phyloP scores from a whole-genome alignment of 2,113 vertebrate genomes.

The Sceloporus tristichus region DNA sequence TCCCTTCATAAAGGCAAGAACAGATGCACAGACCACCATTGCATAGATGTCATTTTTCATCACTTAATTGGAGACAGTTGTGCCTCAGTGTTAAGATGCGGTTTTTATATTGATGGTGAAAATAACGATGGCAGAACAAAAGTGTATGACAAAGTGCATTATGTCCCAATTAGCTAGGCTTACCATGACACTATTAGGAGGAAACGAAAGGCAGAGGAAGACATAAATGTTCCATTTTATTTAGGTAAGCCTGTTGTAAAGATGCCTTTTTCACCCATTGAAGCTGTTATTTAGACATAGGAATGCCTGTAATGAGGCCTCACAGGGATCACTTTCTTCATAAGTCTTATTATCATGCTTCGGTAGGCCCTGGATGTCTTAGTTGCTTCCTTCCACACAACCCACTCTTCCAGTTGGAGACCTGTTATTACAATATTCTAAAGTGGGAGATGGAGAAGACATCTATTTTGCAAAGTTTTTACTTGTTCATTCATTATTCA shows the following conservation, averaged over 20 bases:
- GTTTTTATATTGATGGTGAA: slow-evolving; percentile 26
- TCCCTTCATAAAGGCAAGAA: slow-evolving; percentile 18
- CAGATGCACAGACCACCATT: not conserved
- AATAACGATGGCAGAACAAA: slow-evolving; percentile 51
- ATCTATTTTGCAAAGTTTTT: slow-evolving; percentile 10
- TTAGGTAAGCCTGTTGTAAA: not conserved
- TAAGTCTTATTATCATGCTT: slow-evolving; percentile 49
- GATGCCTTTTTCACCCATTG: slow-evolving; percentile 38
- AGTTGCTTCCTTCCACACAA: accelerated
- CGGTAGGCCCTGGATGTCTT: not conserved
- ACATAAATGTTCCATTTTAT: slow-evolving; percentile 27
- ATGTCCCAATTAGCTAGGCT: slow-evolving; percentile 55
- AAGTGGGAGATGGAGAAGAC: not conserved
- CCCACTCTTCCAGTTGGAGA: not conserved
- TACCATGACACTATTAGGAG: slow-evolving; percentile 16
- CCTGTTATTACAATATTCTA: slow-evolving; percentile 4
- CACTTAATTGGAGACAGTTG: slow-evolving; percentile 67
- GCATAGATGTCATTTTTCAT: slow-evolving; percentile 66
- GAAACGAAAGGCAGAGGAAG: slow-evolving; percentile 24
- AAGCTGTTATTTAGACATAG: slow-evolving; percentile 53
- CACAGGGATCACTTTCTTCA: slow-evolving; percentile 47
- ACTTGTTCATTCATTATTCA: slow-evolving; percentile 42
- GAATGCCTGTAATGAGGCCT: slow-evolving; percentile 61
- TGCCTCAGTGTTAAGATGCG: slow-evolving; percentile 12
- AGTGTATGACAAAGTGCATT: slow-evolving; percentile 53